These are phyloP conservation scores for Pseudomyrmex concolor DNA, from an alignment of 1,140 invertebrate species.

Conservation along the genomic window DNA sequence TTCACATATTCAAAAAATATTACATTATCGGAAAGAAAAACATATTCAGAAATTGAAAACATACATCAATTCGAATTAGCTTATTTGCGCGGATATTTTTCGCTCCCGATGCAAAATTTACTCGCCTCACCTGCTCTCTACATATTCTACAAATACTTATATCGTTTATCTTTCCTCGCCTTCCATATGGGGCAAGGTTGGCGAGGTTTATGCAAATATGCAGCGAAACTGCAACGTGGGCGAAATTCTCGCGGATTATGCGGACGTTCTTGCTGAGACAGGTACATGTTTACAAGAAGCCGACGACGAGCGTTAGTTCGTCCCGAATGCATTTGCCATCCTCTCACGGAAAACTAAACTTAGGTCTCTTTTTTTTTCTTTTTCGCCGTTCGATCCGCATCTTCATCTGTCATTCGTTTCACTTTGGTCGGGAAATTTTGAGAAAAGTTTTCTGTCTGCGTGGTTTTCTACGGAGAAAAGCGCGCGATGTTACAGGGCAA, in stretches of 20 bases:
- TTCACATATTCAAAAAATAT: no score
- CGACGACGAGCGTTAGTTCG: constrained; percentile 40
- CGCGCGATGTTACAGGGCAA: constrained; percentile 10
- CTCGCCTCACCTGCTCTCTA: background rate
- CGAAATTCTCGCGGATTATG: constrained; percentile 68
- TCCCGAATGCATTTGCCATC: constrained; percentile 27
- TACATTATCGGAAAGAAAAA: no score
- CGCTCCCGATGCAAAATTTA: background rate
- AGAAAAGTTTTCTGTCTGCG: background rate
- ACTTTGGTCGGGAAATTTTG: constrained; percentile 39
- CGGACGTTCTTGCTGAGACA: constrained; percentile 56
- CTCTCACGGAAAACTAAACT: background rate
- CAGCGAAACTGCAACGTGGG: constrained; percentile 61
- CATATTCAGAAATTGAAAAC: no score
- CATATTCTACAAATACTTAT: constrained; percentile 25
- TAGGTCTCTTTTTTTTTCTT: background rate
- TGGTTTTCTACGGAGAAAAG: constrained; percentile 34
- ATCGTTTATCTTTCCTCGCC: constrained; percentile 48
- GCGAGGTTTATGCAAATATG: constrained; percentile 68
- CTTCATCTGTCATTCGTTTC: constrained; percentile 48
- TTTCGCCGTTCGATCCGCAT: constrained; percentile 43
- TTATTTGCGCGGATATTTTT: no score
- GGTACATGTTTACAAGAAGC: constrained; percentile 61
- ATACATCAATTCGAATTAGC: no score
- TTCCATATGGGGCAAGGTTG: constrained; percentile 26